A percentile compares a stretch with the other conserved stretches of the same genome.
Conservation (phyloP, 2,888 invertebrate species). For the Agrochola lota region DNA sequence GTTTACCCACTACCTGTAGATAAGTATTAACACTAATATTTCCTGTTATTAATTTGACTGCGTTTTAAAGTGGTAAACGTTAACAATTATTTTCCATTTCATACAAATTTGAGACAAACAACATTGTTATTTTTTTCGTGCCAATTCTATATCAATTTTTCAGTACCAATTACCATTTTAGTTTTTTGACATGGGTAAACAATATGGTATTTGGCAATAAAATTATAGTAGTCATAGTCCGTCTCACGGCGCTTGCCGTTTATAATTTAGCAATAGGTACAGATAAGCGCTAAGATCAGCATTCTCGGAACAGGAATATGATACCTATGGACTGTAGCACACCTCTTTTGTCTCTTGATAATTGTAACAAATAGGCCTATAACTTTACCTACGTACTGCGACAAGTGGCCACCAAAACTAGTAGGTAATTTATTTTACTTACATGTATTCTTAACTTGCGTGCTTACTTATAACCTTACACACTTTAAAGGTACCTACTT, state of each 20-base stretch:
- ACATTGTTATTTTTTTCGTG: constrained; percentile 3
- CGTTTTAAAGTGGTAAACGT: too few relatives aligned
- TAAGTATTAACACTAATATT: too few relatives aligned
- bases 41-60: background rate
- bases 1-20: too few relatives aligned
- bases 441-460: too few relatives aligned
- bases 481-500: background rate
- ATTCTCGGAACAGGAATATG: constrained; percentile 20
- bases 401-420: constrained; percentile 5
- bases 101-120: background rate
- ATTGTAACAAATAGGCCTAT: background rate
- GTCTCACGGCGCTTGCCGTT: background rate
- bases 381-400: background rate
- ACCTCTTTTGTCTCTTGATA: background rate
- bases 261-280: background rate
- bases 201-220: too few relatives aligned
- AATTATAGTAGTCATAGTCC: background rate
- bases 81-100: background rate
- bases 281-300: background rate
- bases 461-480: too few relatives aligned
- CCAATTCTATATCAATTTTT: too few relatives aligned
- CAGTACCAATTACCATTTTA: background rate
- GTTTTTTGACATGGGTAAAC: too few relatives aligned
- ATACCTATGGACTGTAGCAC: background rate
- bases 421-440: background rate